These are phyloP conservation scores for Lymantria monacha DNA, from an alignment of 2,888 invertebrate genomes.

Conservation along the genomic window DNA sequence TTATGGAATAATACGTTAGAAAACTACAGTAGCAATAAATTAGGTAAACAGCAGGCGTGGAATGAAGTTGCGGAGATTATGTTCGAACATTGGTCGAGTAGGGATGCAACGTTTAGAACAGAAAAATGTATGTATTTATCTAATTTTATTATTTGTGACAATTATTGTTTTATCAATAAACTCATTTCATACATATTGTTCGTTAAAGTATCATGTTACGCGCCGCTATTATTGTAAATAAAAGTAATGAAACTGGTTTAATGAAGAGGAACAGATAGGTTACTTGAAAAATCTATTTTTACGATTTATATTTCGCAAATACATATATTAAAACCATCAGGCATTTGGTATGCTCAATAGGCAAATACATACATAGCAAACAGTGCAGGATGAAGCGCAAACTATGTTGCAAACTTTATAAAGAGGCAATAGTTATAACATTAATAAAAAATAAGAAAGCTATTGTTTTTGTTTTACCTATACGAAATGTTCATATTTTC, in stretches of 20 bases:
- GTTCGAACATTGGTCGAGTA: slow-evolving; percentile 8
- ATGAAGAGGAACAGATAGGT: too few relatives aligned
- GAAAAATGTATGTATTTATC: slow-evolving; percentile 12
- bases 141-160: neutral
- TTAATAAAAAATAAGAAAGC: too few relatives aligned
- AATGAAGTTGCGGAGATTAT: slow-evolving; percentile 11
- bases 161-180: neutral
- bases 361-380: neutral
- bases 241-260: too few relatives aligned
- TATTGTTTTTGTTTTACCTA: too few relatives aligned
- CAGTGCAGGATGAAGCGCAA: neutral
- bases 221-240: too few relatives aligned
- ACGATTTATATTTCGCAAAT: neutral
- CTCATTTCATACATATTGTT: too few relatives aligned
- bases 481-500: too few relatives aligned
- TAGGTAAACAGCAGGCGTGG: slow-evolving; percentile 13
- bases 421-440: neutral
- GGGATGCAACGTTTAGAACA: slow-evolving; percentile 12
- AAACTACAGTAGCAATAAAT: slow-evolving; percentile 13
- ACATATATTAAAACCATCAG: neutral
- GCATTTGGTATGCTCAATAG: neutral
- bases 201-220: too few relatives aligned
- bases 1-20: slow-evolving; percentile 13
- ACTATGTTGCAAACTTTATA: neutral
- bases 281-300: too few relatives aligned